These are phyloP conservation scores for Pachyseris speciosa DNA, from an alignment of 64 coral and sea anemone genomes.

Conservation along the genomic window DNA sequence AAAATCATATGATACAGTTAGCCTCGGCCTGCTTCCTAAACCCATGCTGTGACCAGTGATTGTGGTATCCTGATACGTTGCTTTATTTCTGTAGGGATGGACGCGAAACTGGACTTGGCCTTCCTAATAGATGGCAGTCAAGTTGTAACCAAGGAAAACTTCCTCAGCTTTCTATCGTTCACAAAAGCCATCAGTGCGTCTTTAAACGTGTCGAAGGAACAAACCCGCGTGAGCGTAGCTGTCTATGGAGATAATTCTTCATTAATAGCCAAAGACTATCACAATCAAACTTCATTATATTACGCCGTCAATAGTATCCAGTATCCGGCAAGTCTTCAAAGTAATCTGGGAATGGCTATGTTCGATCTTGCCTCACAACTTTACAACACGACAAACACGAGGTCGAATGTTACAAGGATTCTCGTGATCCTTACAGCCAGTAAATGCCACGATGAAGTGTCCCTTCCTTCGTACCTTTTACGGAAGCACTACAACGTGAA, in stretches of 20 bases:
- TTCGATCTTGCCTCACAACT: background rate
- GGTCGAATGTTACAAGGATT: background rate
- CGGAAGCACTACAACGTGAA: background rate
- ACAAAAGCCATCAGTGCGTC: background rate
- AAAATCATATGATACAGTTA: too few relatives aligned
- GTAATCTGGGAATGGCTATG: background rate
- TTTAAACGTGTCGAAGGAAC: background rate
- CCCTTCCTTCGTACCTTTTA: background rate
- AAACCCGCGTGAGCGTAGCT: background rate
- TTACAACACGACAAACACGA: background rate
- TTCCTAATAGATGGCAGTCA: conserved; percentile 9
- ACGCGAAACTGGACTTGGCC: background rate
- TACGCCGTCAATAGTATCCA: background rate
- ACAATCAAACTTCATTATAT: background rate
- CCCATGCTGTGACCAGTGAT: too few relatives aligned
- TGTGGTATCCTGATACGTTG: too few relatives aligned
- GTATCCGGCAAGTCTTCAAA: background rate
- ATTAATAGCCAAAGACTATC: background rate
- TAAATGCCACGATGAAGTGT: conserved; percentile 5
- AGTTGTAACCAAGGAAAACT: background rate
- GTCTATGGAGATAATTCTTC: background rate
- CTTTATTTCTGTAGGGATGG: background rate
- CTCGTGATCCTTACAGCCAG: background rate
- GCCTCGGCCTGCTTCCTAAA: too few relatives aligned
- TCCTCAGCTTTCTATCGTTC: background rate